Conservation (phyloP, 2,888 invertebrate genomes). For the Agonum fuliginosum region DNA sequence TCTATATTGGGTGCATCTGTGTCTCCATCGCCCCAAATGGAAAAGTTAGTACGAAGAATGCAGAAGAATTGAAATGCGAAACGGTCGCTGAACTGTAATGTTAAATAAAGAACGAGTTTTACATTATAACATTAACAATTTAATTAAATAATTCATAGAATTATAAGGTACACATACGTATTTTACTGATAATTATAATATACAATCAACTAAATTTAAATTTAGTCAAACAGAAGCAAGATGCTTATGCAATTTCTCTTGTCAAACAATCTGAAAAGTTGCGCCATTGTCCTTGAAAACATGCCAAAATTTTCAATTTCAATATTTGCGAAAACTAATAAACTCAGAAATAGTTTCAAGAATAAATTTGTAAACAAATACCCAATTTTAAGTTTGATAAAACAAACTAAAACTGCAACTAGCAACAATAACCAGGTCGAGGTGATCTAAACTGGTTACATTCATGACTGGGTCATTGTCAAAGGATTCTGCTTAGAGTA, state of each 20-base stretch:
- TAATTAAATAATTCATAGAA: no score
- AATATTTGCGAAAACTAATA: constrained; percentile 17
- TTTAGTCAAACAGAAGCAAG: background rate
- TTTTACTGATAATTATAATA: no score
- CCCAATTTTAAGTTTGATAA: background rate
- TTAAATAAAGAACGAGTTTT: background rate
- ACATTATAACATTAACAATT: no score
- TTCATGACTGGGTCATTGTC: constrained; percentile 35
- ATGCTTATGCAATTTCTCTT: background rate
- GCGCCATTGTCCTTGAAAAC: background rate
- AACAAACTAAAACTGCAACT: constrained; percentile 3
- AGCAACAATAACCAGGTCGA: constrained; percentile 24
- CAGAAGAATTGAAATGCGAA: constrained; percentile 34
- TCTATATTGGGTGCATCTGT: constrained; percentile 20
- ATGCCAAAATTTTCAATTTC: constrained; percentile 22
- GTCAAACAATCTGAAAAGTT: background rate
- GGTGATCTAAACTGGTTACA: constrained; percentile 22
- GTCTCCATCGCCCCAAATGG: constrained; percentile 27
- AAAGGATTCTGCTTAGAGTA: background rate
- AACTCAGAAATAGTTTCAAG: background rate
- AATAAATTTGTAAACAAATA: constrained; percentile 11
- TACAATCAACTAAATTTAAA: no score
- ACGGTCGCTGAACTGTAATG: constrained; percentile 36
- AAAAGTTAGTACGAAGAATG: constrained; percentile 46
- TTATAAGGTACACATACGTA: no score